Conservation (phyloP, 2,113 vertebrate genomes). For the Pterophyllum scalare region DNA sequence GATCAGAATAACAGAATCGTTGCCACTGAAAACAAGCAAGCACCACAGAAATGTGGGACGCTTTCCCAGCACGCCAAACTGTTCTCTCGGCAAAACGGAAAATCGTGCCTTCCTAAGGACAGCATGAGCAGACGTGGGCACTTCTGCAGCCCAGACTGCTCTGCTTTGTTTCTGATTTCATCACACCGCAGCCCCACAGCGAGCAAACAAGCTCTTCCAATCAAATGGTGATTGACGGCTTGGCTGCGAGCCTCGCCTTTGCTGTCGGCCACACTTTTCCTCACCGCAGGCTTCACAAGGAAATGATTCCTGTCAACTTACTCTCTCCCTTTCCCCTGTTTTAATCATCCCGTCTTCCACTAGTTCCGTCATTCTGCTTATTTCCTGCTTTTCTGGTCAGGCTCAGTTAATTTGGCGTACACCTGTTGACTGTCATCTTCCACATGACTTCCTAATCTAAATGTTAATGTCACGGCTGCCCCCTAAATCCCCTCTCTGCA, state of each 20-base stretch:
- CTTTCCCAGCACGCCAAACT: slow-evolving; percentile 55
- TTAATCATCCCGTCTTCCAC: slow-evolving; percentile 44
- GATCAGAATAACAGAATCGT: slow-evolving; percentile 38
- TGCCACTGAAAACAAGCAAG: slow-evolving; percentile 56
- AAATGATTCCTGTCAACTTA: slow-evolving; percentile 57
- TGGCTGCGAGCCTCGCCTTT: slow-evolving; percentile 45
- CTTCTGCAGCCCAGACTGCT: slow-evolving; percentile 43
- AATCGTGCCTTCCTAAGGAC: slow-evolving; percentile 39
- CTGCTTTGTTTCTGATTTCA: slow-evolving; percentile 44
- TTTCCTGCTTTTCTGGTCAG: slow-evolving; percentile 54
- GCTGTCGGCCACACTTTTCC: slow-evolving; percentile 53
- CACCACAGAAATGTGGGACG: slow-evolving; percentile 45
- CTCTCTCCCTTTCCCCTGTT: slow-evolving; percentile 16
- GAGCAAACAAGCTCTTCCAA: slow-evolving; percentile 51
- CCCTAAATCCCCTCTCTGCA: not conserved
- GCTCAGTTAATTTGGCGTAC: slow-evolving; percentile 37
- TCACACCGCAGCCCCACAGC: slow-evolving; percentile 36
- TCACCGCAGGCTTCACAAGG: slow-evolving; percentile 34
- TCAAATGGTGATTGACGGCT: slow-evolving; percentile 54
- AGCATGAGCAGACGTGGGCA: slow-evolving; percentile 36
- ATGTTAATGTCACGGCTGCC: slow-evolving; percentile 70
- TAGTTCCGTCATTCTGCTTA: slow-evolving; percentile 31
- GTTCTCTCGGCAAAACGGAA: slow-evolving; percentile 35
- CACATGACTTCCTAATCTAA: slow-evolving; percentile 66
- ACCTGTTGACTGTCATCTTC: slow-evolving; percentile 68